A percentile compares a stretch with the other conserved stretches of the same genome.
These are phyloP conservation scores for Metalampra italica DNA, from an alignment of 2,888 invertebrate species.

Conservation along the genomic window DNA sequence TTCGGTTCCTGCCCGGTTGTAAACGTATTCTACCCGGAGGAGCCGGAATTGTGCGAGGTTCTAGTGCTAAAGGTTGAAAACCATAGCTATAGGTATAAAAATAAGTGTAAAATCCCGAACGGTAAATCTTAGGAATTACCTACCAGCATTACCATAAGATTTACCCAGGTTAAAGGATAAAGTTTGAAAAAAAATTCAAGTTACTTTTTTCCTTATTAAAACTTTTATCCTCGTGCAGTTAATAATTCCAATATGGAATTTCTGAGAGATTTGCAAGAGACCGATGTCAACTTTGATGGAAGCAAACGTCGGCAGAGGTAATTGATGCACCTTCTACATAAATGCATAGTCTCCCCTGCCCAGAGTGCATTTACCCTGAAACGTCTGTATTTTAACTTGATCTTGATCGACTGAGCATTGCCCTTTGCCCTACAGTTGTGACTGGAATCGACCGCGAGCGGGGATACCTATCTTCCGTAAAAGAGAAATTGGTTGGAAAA, in stretches of 20 bases:
- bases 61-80: no score
- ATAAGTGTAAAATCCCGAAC: no score
- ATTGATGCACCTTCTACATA: conserved; percentile 60
- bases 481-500: no score
- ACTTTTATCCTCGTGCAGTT: background rate
- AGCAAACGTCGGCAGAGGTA: conserved; percentile 30
- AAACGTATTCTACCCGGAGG: no score
- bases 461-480: no score
- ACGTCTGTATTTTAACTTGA: conserved; percentile 51
- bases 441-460: background rate
- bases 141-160: background rate
- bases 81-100: no score
- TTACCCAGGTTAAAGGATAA: background rate
- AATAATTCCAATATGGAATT: background rate
- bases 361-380: conserved; percentile 56
- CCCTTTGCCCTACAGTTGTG: conserved; percentile 41
- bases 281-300: conserved; percentile 7
- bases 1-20: no score
- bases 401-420: conserved; percentile 37
- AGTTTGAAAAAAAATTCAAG: background rate
- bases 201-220: background rate
- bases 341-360: conserved; percentile 37
- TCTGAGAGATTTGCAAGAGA: conserved; percentile 24
- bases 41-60: no score
- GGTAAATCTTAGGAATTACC: no score